Evolutionary conservation across 30 jellyfish, hydroid and myxozoan species (phyloP).

Genomic region (Turritopsis dohrnii): DNA sequence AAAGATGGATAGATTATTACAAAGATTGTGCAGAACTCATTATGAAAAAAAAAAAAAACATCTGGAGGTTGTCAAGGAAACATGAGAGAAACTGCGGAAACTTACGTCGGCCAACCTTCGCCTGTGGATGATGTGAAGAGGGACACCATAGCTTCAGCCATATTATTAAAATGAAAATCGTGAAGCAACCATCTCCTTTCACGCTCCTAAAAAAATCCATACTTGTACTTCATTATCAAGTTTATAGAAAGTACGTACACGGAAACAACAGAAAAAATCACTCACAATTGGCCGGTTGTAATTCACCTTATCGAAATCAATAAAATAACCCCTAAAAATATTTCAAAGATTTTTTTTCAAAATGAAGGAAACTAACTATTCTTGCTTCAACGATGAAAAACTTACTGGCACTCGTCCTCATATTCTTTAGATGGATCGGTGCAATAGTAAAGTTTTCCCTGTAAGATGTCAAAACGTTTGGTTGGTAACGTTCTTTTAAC

Average conservation of each 20-base stretch:
- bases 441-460: conserved; percentile 59
- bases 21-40: not conserved
- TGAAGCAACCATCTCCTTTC: conserved; percentile 38
- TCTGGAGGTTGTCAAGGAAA: too few relatives aligned
- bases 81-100: not conserved
- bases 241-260: too few relatives aligned
- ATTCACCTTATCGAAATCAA: conserved; percentile 35
- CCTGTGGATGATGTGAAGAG: conserved; percentile 81
- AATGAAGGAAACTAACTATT: not conserved
- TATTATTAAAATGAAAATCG: conserved; percentile 56
- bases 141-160: conserved; percentile 47
- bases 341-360: not conserved
- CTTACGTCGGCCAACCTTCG: conserved; percentile 78
- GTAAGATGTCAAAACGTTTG: too few relatives aligned
- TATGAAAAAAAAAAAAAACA: not conserved
- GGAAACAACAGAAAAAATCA: not conserved
- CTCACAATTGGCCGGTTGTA: conserved; percentile 47
- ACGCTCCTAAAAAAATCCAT: conserved; percentile 3
- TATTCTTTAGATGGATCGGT: conserved; percentile 45
- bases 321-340: conserved; percentile 31
- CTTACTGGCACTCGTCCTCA: conserved; percentile 42
- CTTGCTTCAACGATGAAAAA: not conserved
- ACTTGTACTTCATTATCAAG: too few relatives aligned
- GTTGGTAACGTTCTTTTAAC: too few relatives aligned
- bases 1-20: not conserved